A percentile compares a stretch with the other conserved stretches of the same genome.
phyloP scores from a whole-genome alignment of 2,113 vertebrate species.

The Geococcyx californianus region DNA sequence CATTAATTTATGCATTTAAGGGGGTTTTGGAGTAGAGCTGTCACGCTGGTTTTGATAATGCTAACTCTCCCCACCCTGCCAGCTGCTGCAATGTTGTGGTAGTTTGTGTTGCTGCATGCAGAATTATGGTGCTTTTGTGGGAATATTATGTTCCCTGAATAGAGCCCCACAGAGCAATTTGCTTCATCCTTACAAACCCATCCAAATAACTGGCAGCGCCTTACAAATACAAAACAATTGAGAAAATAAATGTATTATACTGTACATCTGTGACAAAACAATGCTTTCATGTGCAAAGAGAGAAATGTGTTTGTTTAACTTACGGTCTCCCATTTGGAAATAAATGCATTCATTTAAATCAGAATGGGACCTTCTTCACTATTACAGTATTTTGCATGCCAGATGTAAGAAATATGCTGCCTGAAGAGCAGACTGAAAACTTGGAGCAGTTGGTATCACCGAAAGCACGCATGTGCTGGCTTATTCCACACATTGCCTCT shows the following conservation, averaged over 20 bases:
- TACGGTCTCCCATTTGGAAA: slow-evolving; percentile 52
- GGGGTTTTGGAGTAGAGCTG: slow-evolving; percentile 1
- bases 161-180: slow-evolving; percentile 69
- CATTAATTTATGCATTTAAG: slow-evolving; percentile 58
- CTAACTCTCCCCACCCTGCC: slow-evolving; percentile 24
- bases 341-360: slow-evolving; percentile 70
- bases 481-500: neutral
- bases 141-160: slow-evolving; percentile 65
- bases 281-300: slow-evolving; percentile 59
- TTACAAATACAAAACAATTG: slow-evolving; percentile 70
- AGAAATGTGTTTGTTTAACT: slow-evolving; percentile 70
- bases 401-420: slow-evolving; percentile 46
- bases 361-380: slow-evolving; percentile 53
- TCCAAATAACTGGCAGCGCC: slow-evolving; percentile 64
- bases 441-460: neutral
- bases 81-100: slow-evolving; percentile 42
- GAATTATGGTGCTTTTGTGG: slow-evolving; percentile 72
- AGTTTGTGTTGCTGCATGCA: slow-evolving; percentile 63
- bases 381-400: slow-evolving; percentile 45
- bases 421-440: slow-evolving; percentile 19
- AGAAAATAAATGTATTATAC: slow-evolving; percentile 72
- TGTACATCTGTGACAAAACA: slow-evolving; percentile 71
- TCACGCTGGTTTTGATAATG: slow-evolving; percentile 37
- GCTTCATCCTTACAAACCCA: slow-evolving; percentile 60
- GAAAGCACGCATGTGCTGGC: neutral